Evolutionary conservation across 2,888 invertebrate genomes (phyloP), one percentile per base, ranked within the genome.

Genomic region (Yponomeuta evonymella): DNA sequence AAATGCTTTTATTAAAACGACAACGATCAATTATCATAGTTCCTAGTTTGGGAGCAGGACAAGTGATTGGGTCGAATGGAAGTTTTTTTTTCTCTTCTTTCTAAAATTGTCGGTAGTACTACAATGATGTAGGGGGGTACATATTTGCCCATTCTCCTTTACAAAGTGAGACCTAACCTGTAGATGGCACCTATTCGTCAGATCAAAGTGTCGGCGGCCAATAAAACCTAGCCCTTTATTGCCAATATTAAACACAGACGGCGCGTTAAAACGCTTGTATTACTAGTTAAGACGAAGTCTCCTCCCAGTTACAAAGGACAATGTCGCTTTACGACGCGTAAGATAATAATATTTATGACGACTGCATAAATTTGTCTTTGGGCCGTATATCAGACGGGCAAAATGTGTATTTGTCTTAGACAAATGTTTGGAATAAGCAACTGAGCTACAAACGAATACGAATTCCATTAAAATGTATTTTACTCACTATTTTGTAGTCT

Each of bases 341-440:
- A 58, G 51, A 58, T 58, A 58, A 58, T 58, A 58, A 58, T 58
- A 58, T 58, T 58, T 58, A 58, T 58, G 51, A 15, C 51, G 51
- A 58, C 15, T 58, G 51, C 51, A 58, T 58, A 58, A 12, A 58
- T 58, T 4, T 58, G 51, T 58, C 51, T 58, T 58, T 58, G 12
- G 15, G 5, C 51, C 51, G 51, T 15, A 58, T 15, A 58, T 12
- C 51, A 1, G 6, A 58, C 1, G 51, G 15, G 15, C 51, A 3
- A 15, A 58, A 51, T 51, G 51, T 12, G 51, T 51, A 12, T 51
- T 51, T 10, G 5, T 15, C 51, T 58, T 4, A 58, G 2, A 15
- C 51, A 2, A 51, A 58, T 2, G 51, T 58, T 8, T 43, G 3
- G 9, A 43, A 43, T 43, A 8, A 43, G 6, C 43, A 43, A 43